Percentiles rank a stretch among this genome's conserved stretches.
phyloP scores from a whole-genome alignment of 2,113 vertebrate genomes.

The Anolis sagrei region DNA sequence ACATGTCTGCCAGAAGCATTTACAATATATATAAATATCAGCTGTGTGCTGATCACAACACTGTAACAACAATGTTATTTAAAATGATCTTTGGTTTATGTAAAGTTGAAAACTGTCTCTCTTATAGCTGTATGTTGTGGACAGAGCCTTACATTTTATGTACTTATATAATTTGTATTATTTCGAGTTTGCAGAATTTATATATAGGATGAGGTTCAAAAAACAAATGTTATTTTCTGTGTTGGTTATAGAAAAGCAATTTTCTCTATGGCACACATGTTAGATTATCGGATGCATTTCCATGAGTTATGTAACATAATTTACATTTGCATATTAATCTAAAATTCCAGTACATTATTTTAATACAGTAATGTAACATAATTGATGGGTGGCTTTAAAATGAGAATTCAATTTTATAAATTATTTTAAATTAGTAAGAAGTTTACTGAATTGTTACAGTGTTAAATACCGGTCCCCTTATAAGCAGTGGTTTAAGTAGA shows the following conservation, averaged over 20 bases:
- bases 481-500: background rate
- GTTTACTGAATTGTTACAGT: background rate
- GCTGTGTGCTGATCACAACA: slow-evolving; percentile 2
- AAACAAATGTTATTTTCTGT: background rate
- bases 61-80: background rate
- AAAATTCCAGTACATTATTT: background rate
- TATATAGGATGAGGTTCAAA: background rate
- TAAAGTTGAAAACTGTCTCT: slow-evolving; percentile 13
- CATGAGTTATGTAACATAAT: background rate
- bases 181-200: background rate
- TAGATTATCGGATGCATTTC: background rate
- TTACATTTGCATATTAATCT: background rate
- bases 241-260: background rate
- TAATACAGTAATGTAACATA: background rate
- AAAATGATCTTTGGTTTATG: slow-evolving; percentile 13
- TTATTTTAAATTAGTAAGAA: background rate
- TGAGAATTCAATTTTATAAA: background rate
- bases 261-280: background rate
- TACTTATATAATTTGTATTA: background rate
- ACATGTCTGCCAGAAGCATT: background rate
- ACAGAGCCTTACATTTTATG: background rate
- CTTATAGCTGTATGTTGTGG: background rate
- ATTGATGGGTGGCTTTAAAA: background rate
- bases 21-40: background rate
- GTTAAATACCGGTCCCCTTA: background rate